Evolutionary conservation across 1,140 invertebrate species (phyloP).

Genomic region (Cardiocondyla obscurior): DNA sequence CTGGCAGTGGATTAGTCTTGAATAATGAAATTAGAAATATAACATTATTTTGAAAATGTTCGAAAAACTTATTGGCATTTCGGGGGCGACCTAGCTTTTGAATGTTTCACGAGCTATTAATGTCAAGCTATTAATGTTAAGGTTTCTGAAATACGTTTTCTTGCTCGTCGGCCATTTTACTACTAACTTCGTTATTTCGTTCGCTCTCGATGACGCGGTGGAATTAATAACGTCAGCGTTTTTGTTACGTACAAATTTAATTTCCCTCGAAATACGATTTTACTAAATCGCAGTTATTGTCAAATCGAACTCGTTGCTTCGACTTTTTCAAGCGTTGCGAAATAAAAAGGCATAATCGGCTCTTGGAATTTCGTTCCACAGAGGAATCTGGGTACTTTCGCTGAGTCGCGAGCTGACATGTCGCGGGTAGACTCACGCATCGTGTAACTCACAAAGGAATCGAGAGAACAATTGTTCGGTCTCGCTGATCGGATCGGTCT

Average conservation of each 20-base stretch:
- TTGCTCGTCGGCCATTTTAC: slow-evolving; percentile 1
- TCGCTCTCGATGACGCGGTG: neutral
- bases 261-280: neutral
- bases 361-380: neutral
- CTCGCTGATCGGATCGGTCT: slow-evolving; percentile 8
- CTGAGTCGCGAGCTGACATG: neutral
- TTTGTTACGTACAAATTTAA: neutral
- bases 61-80: neutral
- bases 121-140: no score
- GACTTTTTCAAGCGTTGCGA: neutral
- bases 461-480: slow-evolving; percentile 24
- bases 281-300: neutral
- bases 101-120: slow-evolving; percentile 18
- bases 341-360: neutral
- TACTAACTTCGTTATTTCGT: slow-evolving; percentile 25
- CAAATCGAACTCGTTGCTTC: neutral
- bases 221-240: neutral
- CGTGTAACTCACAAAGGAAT: slow-evolving; percentile 27
- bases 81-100: neutral
- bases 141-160: slow-evolving; percentile 5
- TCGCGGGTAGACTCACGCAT: slow-evolving; percentile 43
- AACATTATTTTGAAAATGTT: slow-evolving; percentile 9
- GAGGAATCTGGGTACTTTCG: neutral
- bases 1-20: no score
- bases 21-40: neutral